A percentile compares a stretch with the other conserved stretches of the same genome.
These are phyloP conservation scores for Danio aesculapii DNA, from an alignment of 2,797 vertebrate species.

Conservation along the genomic window DNA sequence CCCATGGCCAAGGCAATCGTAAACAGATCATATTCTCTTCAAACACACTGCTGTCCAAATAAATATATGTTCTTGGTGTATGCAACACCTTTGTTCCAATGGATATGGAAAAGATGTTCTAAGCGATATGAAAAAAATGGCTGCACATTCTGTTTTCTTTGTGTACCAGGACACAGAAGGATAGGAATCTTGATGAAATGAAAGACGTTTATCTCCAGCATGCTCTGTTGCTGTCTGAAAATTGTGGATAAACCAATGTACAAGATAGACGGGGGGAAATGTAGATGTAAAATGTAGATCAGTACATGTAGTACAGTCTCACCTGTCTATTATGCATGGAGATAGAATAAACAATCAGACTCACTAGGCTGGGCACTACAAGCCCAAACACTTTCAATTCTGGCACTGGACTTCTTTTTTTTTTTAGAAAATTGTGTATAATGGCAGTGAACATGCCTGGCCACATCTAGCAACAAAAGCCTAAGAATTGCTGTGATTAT, in stretches of 20 bases:
- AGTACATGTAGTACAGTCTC: no score
- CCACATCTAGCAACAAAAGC: conserved; percentile 1
- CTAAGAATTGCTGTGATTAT: not conserved
- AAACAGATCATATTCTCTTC: conserved; percentile 66
- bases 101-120: conserved; percentile 60
- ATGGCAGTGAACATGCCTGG: not conserved
- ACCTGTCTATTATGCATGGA: not conserved
- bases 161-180: conserved; percentile 21
- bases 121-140: conserved; percentile 50
- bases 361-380: not conserved
- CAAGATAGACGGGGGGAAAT: not conserved
- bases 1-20: conserved; percentile 68
- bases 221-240: conserved; percentile 25
- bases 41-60: conserved; percentile 54
- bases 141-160: conserved; percentile 55
- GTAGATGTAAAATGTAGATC: no score
- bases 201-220: conserved; percentile 62
- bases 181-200: conserved; percentile 52
- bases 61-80: conserved; percentile 51
- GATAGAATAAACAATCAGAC: conserved; percentile 5
- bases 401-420: not conserved
- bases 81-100: conserved; percentile 61
- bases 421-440: not conserved
- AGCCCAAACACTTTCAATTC: conserved; percentile 8
- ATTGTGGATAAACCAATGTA: conserved; percentile 13